Conservation (phyloP, 1,140 invertebrate genomes). For the Musca vetustissima region DNA sequence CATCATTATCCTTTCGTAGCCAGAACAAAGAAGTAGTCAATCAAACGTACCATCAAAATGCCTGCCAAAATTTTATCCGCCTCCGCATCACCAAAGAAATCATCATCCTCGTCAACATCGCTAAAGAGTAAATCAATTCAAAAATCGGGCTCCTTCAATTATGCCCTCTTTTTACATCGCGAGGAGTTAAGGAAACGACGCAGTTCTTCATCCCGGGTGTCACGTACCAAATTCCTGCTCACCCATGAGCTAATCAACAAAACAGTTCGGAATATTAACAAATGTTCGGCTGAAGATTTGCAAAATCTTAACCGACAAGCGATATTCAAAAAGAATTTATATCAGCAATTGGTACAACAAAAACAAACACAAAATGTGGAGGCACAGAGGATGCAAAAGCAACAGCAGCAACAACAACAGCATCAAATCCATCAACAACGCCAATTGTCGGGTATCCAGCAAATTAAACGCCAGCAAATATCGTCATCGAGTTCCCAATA, state of each 20-base stretch:
- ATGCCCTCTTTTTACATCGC: conserved; percentile 1
- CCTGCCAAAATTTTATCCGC: neutral
- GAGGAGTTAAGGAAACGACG: neutral
- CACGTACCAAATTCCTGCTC: neutral
- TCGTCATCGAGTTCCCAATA: no score
- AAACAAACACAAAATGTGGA: neutral
- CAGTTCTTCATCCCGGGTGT: neutral
- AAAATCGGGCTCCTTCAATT: neutral
- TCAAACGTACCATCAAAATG: neutral
- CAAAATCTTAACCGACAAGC: neutral
- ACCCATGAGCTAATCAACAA: conserved; percentile 4
- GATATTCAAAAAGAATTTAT: neutral
- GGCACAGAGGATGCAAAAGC: neutral
- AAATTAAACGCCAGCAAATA: neutral
- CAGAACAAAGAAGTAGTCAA: neutral
- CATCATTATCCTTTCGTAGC: neutral
- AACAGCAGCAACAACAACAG: neutral
- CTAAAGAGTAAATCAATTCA: neutral
- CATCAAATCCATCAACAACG: neutral
- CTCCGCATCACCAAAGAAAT: neutral
- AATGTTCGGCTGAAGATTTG: neutral
- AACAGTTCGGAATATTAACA: neutral
- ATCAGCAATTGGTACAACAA: neutral
- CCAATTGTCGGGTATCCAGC: neutral
- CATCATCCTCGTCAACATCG: neutral